Evolutionary conservation across 2,113 vertebrate species (phyloP).

Genomic region (Jaculus jaculus): DNA sequence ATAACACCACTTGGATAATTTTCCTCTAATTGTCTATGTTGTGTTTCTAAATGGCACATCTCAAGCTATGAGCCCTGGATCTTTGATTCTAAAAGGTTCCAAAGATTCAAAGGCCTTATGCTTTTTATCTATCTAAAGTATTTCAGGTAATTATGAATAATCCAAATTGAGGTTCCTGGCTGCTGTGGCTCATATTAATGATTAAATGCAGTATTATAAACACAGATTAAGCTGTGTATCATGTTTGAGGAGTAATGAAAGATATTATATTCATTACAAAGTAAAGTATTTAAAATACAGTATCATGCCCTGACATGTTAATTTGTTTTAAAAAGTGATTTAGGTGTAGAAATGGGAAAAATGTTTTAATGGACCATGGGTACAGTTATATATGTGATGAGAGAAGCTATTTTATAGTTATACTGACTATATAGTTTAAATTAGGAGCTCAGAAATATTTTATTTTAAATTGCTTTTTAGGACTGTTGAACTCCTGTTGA

Average conservation of each 20-base stretch:
- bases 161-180: slow-evolving; percentile 54
- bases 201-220: slow-evolving; percentile 63
- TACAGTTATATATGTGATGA: slow-evolving; percentile 43
- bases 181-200: slow-evolving; percentile 45
- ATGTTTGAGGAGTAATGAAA: slow-evolving; percentile 40
- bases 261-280: slow-evolving; percentile 43
- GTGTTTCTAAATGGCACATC: slow-evolving; percentile 41
- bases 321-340: slow-evolving; percentile 56
- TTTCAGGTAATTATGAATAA: slow-evolving; percentile 56
- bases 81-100: slow-evolving; percentile 53
- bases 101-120: not conserved
- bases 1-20: not conserved
- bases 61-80: not conserved
- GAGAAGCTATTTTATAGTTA: slow-evolving; percentile 30
- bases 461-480: slow-evolving; percentile 63
- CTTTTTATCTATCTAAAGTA: not conserved
- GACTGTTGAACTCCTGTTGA: slow-evolving; percentile 34
- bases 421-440: slow-evolving; percentile 6
- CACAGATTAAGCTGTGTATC: slow-evolving; percentile 45
- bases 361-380: not conserved
- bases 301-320: slow-evolving; percentile 34
- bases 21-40: slow-evolving; percentile 42
- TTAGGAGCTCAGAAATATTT: slow-evolving; percentile 35
- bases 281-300: slow-evolving; percentile 43
- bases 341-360: slow-evolving; percentile 42